Percentiles rank a stretch among this genome's conserved stretches.
phyloP scores from a whole-genome alignment of 2,113 vertebrate species.

The Meles meles region DNA sequence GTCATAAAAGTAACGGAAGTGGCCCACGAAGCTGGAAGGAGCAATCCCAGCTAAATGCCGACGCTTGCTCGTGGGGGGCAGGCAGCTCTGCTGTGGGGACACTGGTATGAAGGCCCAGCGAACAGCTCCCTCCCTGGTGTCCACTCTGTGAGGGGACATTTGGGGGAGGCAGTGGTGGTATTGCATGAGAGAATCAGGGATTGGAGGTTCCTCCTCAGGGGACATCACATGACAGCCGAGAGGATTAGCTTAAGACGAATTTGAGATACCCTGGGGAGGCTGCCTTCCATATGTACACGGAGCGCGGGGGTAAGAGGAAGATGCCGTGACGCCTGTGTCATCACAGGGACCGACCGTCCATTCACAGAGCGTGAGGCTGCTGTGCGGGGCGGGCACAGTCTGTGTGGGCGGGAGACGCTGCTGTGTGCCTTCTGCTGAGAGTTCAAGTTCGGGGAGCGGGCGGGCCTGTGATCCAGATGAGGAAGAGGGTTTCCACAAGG shows the following conservation, averaged over 20 bases:
- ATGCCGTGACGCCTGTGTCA: not conserved
- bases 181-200: not conserved
- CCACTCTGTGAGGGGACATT: not conserved
- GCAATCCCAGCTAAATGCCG: not conserved
- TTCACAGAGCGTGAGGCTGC: not conserved
- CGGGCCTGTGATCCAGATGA: not conserved
- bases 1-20: not conserved
- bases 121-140: not conserved
- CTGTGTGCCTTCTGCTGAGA: not conserved
- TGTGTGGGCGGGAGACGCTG: fast-evolving
- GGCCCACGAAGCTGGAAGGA: not conserved
- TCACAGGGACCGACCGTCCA: not conserved
- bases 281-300: not conserved
- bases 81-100: not conserved
- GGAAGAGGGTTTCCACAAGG: not conserved
- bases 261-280: not conserved
- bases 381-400: not conserved
- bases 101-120: not conserved
- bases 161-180: fast-evolving
- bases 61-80: not conserved
- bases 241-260: not conserved
- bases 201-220: not conserved
- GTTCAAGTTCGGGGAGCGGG: not conserved
- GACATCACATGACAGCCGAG: not conserved
- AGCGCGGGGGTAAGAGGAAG: not conserved